Evolutionary conservation across 1,140 invertebrate genomes (phyloP).

Genomic region (Drosophila burlai): DNA sequence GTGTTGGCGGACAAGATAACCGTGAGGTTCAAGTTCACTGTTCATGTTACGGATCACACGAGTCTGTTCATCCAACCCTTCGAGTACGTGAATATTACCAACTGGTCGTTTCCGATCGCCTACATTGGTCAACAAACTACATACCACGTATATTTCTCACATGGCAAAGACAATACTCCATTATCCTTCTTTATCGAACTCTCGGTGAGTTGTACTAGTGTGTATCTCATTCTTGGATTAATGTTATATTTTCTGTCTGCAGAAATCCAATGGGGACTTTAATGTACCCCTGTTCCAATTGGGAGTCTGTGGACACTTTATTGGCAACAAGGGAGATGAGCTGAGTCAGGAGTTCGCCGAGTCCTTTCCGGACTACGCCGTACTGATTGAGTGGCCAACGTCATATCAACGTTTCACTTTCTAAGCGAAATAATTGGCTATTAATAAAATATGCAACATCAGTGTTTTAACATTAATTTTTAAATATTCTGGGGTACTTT

Average conservation of each 20-base stretch:
- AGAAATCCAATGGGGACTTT: conserved; percentile 82
- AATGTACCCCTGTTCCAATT: conserved; percentile 47
- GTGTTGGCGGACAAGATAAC: conserved; percentile 25
- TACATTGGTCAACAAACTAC: conserved; percentile 83
- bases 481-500: no score
- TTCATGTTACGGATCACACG: conserved; percentile 89
- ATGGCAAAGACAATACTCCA: conserved; percentile 87
- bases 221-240: no score
- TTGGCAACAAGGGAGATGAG: conserved; percentile 34
- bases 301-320: conserved; percentile 36
- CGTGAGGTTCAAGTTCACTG: conserved; percentile 55
- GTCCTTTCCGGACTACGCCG: conserved; percentile 39
- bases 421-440: background rate
- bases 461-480: no score
- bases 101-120: conserved; percentile 88
- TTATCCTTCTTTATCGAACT: conserved; percentile 86
- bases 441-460: background rate
- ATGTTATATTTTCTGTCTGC: conserved; percentile 46
- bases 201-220: background rate
- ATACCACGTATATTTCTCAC: conserved; percentile 89
- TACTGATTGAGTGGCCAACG: conserved; percentile 39
- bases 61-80: conserved; percentile 89
- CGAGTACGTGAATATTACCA: conserved; percentile 86
- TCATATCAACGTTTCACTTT: conserved; percentile 45
- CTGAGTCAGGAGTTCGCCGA: conserved; percentile 31